Conservation (phyloP, 2,113 vertebrate genomes). For the Gnathonemus echidnorhynchus region DNA sequence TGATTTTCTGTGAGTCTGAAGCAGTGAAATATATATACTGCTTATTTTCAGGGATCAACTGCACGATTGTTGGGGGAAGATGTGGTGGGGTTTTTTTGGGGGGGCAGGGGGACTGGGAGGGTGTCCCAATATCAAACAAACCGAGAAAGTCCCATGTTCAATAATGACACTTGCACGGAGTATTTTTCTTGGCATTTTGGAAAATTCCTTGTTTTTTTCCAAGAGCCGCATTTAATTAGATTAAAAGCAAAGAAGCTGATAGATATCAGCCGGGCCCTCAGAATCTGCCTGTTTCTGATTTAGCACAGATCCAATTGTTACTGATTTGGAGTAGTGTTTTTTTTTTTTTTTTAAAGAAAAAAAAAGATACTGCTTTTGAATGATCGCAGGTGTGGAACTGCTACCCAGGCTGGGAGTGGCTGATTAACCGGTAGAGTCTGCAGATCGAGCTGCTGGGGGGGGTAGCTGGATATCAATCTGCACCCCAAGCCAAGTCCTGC, state of each 20-base stretch:
- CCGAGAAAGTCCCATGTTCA: conserved; percentile 52
- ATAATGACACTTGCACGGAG: conserved; percentile 59
- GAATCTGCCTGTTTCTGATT: conserved; percentile 71
- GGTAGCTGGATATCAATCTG: neutral
- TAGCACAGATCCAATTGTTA: conserved; percentile 68
- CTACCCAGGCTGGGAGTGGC: conserved; percentile 29
- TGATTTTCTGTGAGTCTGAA: neutral
- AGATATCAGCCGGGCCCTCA: conserved; percentile 67
- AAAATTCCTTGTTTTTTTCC: conserved; percentile 49
- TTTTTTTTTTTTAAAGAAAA: conserved; percentile 1
- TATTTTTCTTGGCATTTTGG: conserved; percentile 62
- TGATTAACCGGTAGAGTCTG: conserved; percentile 21
- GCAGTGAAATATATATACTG: neutral
- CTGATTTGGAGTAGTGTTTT: conserved; percentile 58
- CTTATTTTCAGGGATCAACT: neutral
- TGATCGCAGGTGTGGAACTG: conserved; percentile 52
- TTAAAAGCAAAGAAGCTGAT: conserved; percentile 64
- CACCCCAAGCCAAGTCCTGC: neutral
- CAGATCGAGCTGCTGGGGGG: neutral
- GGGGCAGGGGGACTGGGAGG: neutral
- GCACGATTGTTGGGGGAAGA: neutral
- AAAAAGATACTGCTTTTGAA: conserved; percentile 56
- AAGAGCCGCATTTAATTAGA: conserved; percentile 68
- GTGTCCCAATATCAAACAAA: conserved; percentile 51
- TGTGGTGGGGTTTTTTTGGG: neutral